phyloP scores from a whole-genome alignment of 1,140 invertebrate species.

The Cataglyphis hispanica region DNA sequence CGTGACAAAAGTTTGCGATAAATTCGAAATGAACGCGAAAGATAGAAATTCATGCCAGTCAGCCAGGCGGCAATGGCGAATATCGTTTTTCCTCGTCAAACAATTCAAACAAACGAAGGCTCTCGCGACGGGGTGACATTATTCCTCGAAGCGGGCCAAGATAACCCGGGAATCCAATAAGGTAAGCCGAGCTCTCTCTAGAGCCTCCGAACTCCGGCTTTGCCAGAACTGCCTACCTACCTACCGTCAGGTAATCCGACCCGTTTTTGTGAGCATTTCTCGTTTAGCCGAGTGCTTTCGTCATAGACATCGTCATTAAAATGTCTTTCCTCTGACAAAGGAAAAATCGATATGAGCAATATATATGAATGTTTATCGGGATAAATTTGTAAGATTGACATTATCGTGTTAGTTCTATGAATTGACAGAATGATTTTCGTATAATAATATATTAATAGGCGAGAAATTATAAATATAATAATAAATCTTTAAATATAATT shows the following conservation, averaged over 20 bases:
- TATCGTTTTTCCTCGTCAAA: slow-evolving; percentile 55
- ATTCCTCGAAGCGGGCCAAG: slow-evolving; percentile 40
- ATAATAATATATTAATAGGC: slow-evolving; percentile 8
- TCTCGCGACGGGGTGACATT: slow-evolving; percentile 35
- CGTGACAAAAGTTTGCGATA: slow-evolving; percentile 28
- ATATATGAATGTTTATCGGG: neutral
- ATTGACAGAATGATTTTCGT: neutral
- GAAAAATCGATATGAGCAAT: slow-evolving; percentile 42
- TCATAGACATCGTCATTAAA: slow-evolving; percentile 62
- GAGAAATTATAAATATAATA: neutral
- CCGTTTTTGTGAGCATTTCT: slow-evolving; percentile 64
- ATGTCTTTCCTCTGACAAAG: neutral
- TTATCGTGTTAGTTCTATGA: neutral
- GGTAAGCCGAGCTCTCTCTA: slow-evolving; percentile 2
- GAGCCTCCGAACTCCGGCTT: slow-evolving; percentile 12
- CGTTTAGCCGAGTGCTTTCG: slow-evolving; percentile 61
- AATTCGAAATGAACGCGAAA: slow-evolving; percentile 21
- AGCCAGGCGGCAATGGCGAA: neutral
- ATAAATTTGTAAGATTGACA: neutral
- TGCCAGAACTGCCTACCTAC: slow-evolving; percentile 50
- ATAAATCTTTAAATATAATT: too few species aligned
- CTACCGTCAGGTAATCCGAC: slow-evolving; percentile 50
- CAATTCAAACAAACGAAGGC: slow-evolving; percentile 42
- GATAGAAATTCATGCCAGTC: neutral
- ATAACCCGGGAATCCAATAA: slow-evolving; percentile 55